A percentile compares a stretch with the other conserved stretches of the same genome.
phyloP scores from a whole-genome alignment of 2,113 vertebrate species.

The Lamprologus ornatipinnis region DNA sequence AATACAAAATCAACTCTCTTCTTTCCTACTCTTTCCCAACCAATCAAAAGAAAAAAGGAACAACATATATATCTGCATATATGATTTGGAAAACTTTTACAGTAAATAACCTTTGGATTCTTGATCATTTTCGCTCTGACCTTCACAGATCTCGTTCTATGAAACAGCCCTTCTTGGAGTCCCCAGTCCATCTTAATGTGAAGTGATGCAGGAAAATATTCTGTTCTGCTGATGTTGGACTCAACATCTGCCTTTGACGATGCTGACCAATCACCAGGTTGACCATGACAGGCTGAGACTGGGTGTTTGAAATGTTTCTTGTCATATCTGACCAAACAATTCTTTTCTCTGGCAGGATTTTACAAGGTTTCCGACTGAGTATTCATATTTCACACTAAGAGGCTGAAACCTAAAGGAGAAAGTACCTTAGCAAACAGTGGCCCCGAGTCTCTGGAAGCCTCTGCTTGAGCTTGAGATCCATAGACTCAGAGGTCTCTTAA shows the following conservation, averaged over 20 bases:
- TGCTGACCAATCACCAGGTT: background rate
- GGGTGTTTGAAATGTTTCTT: background rate
- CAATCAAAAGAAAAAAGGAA: background rate
- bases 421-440: background rate
- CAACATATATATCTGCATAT: background rate
- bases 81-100: background rate
- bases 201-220: background rate
- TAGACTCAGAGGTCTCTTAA: background rate
- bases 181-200: background rate
- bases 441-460: background rate
- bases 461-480: background rate
- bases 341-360: background rate
- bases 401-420: background rate
- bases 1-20: background rate
- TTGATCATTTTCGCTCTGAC: background rate
- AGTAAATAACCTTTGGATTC: background rate
- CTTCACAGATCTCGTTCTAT: background rate
- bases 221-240: background rate
- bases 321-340: background rate
- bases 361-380: background rate
- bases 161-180: background rate
- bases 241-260: background rate
- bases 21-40: accelerated
- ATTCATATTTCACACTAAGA: background rate
- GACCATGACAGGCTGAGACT: background rate